Evolutionary conservation across 2,797 vertebrate genomes (phyloP).

Genomic region (Enteromius afrohamiltoni): DNA sequence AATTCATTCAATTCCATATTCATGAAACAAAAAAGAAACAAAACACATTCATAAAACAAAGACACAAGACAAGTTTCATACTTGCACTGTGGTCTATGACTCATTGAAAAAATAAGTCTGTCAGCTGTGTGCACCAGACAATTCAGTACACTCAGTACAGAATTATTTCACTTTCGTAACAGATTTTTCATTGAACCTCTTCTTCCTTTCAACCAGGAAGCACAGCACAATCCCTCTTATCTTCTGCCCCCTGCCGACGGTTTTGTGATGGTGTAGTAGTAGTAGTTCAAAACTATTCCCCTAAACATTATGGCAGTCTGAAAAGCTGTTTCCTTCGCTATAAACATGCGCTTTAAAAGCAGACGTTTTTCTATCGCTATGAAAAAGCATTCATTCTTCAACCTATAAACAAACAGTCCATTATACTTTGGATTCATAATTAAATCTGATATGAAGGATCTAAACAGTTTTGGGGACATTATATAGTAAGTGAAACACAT

Average conservation of each 20-base stretch:
- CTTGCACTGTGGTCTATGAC: not conserved
- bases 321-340: not conserved
- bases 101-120: not conserved
- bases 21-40: not conserved
- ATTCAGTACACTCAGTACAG: not conserved
- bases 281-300: not conserved
- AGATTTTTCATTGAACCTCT: not conserved
- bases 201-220: not conserved
- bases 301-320: not conserved
- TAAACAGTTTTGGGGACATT: not conserved
- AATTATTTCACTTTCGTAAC: not conserved
- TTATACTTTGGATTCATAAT: not conserved
- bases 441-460: not conserved
- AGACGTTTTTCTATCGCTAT: not conserved
- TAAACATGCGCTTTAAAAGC: not conserved
- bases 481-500: not conserved
- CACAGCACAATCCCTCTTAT: not conserved
- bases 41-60: not conserved
- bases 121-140: slow-evolving; percentile 1
- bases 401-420: not conserved
- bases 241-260: not conserved
- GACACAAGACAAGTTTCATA: not conserved
- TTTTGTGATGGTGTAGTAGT: not conserved
- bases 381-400: not conserved
- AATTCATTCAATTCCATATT: not conserved